A percentile compares a stretch with the other conserved stretches of the same genome.
Evolutionary conservation across 2,113 vertebrate genomes (phyloP).

Genomic region (Neodon shergylaensis): DNA sequence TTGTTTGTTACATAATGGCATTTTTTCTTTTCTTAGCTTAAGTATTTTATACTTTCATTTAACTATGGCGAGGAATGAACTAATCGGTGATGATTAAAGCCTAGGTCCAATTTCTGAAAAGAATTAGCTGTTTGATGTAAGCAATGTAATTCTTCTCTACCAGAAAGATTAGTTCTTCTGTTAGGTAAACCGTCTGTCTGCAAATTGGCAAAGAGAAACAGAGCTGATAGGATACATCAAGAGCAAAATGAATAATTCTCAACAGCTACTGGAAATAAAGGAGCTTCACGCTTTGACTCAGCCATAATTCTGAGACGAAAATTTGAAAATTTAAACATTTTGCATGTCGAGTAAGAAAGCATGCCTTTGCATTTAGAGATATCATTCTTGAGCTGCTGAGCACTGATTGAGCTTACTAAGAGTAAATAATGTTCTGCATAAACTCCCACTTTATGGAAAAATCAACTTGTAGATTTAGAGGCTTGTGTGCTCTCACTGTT

Average conservation of each 20-base stretch:
- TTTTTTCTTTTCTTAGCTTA: slow-evolving; percentile 40
- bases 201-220: slow-evolving; percentile 26
- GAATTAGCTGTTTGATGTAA: slow-evolving; percentile 36
- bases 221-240: not conserved
- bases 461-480: slow-evolving; percentile 32
- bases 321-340: slow-evolving; percentile 3
- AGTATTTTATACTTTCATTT: slow-evolving; percentile 46
- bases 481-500: not conserved
- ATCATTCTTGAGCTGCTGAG: not conserved
- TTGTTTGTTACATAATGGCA: not conserved
- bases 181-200: not conserved
- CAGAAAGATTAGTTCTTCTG: not conserved
- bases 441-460: not conserved
- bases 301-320: not conserved
- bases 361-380: slow-evolving; percentile 29
- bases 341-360: not conserved
- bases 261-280: not conserved
- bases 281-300: not conserved
- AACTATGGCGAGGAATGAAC: not conserved
- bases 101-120: slow-evolving; percentile 8
- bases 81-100: not conserved
- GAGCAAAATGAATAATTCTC: slow-evolving; percentile 24
- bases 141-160: slow-evolving; percentile 28
- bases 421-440: not conserved
- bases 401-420: not conserved